These are phyloP conservation scores for Clytia hemisphaerica DNA, from an alignment of 30 jellyfish, hydroid and myxozoan genomes.

Conservation along the genomic window DNA sequence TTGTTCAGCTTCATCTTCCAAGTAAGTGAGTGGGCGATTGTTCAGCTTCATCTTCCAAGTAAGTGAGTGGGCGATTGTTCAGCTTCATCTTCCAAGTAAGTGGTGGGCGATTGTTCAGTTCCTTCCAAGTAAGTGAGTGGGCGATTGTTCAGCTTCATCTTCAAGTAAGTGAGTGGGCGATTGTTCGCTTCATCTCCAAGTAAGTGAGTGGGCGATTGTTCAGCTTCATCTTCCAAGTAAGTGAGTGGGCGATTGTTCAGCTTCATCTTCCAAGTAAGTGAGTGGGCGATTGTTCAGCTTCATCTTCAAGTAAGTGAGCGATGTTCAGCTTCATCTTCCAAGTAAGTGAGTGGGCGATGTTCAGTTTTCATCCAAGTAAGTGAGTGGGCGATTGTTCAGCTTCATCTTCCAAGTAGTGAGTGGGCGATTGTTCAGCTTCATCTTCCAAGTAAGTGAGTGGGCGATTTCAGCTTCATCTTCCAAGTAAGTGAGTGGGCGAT, in stretches of 20 bases:
- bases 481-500: conserved; percentile 15
- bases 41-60: conserved; percentile 14
- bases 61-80: conserved; percentile 21
- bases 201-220: too few species aligned
- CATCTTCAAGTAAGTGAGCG: conserved; percentile 14
- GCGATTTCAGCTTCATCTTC: conserved; percentile 25
- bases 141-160: conserved; percentile 8
- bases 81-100: conserved; percentile 12
- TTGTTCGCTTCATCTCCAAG: too few species aligned
- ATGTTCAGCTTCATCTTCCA: conserved; percentile 13
- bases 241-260: conserved; percentile 22
- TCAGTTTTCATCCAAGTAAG: too few species aligned
- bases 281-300: conserved; percentile 31
- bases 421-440: conserved; percentile 23
- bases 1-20: conserved; percentile 12
- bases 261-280: conserved; percentile 9
- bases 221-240: conserved; percentile 12
- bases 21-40: conserved; percentile 16
- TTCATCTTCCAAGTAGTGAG: conserved; percentile 13
- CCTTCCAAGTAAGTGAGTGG: too few species aligned
- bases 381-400: too few species aligned
- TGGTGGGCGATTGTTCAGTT: conserved; percentile 26
- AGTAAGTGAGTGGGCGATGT: conserved; percentile 19
- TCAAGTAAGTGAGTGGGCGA: conserved; percentile 24
- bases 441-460: conserved; percentile 14